Evolutionary conservation across 2,888 invertebrate species (phyloP).

Genomic region (Heteromurus nitidus): DNA sequence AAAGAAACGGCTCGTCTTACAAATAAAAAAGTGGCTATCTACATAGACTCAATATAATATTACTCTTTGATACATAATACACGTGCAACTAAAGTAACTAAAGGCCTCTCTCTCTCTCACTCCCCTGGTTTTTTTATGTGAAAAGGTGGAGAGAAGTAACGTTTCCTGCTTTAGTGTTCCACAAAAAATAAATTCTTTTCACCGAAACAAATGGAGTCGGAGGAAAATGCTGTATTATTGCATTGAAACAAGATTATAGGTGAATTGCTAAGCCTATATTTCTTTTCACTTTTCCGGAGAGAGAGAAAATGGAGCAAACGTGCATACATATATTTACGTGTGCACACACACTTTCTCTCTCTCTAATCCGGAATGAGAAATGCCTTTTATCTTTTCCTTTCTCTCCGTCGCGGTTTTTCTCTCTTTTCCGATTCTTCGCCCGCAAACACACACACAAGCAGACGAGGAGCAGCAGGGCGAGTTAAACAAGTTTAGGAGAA

Average conservation of each 20-base stretch:
- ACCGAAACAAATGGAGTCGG: too few species aligned
- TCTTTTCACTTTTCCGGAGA: not conserved
- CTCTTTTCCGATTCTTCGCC: slow-evolving; percentile 57
- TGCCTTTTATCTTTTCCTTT: too few species aligned
- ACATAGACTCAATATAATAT: slow-evolving; percentile 7
- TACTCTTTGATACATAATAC: not conserved
- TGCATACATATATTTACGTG: slow-evolving; percentile 11
- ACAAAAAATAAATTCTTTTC: too few species aligned
- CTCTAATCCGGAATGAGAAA: slow-evolving; percentile 55
- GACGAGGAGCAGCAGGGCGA: too few species aligned
- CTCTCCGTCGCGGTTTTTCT: slow-evolving; percentile 62
- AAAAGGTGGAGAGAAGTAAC: too few species aligned
- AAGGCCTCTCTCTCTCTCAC: too few species aligned
- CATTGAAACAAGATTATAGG: too few species aligned
- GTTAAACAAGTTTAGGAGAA: slow-evolving; percentile 45
- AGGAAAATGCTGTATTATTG: too few species aligned
- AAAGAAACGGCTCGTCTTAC: not conserved
- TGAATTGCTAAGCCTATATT: too few species aligned
- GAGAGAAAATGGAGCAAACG: slow-evolving; percentile 1
- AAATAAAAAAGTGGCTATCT: slow-evolving; percentile 27
- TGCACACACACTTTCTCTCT: slow-evolving; percentile 24
- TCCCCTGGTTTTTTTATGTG: too few species aligned
- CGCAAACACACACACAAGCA: slow-evolving; percentile 38
- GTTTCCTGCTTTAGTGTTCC: too few species aligned
- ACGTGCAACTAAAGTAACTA: not conserved